A percentile compares a stretch with the other conserved stretches of the same genome.
phyloP scores from a whole-genome alignment of 2,797 vertebrate genomes.

The Sebastes vulpes region DNA sequence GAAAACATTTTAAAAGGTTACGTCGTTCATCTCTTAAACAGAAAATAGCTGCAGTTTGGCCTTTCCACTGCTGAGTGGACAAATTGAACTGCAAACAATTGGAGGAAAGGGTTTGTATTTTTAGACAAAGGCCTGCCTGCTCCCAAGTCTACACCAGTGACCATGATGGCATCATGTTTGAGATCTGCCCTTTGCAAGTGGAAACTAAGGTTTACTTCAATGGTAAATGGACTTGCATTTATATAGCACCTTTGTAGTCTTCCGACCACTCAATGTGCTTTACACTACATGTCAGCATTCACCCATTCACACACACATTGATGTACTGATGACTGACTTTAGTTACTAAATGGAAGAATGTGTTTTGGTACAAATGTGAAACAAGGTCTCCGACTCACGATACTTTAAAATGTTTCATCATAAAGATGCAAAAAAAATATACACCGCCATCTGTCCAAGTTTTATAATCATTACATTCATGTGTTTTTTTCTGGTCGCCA shows the following conservation, averaged over 20 bases:
- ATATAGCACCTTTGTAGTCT: no score
- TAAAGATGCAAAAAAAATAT: no score
- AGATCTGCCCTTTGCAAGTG: not conserved
- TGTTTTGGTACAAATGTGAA: not conserved
- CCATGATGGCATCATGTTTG: not conserved
- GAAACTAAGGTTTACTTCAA: not conserved
- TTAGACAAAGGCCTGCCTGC: not conserved
- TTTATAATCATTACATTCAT: not conserved
- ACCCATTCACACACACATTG: no score
- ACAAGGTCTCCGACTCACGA: not conserved
- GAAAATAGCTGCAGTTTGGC: constrained; percentile 23
- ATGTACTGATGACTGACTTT: not conserved
- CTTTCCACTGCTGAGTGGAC: constrained; percentile 31
- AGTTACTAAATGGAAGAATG: not conserved
- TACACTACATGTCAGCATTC: no score
- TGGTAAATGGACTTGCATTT: no score
- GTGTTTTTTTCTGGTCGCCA: no score
- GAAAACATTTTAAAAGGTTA: constrained; percentile 45
- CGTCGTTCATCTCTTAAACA: constrained; percentile 7
- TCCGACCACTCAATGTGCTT: no score
- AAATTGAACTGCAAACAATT: not conserved
- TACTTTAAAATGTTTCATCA: no score
- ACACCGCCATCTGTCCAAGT: not conserved
- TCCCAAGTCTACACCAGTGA: not conserved
- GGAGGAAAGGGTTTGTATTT: not conserved